phyloP scores from a whole-genome alignment of 2,113 vertebrate species.

The Passer montanus region DNA sequence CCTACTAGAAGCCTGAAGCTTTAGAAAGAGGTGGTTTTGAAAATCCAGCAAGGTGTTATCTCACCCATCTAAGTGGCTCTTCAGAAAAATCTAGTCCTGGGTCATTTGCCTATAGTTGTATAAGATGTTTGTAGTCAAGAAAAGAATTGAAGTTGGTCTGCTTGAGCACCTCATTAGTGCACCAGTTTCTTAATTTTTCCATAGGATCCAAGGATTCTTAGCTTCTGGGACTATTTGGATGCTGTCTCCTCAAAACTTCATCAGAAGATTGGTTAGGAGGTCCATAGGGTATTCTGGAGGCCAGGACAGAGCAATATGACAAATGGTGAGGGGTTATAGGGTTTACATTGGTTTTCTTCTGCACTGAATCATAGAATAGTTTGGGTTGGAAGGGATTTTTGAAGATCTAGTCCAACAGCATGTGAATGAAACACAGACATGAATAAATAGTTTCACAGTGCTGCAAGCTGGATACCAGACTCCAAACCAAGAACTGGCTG shows the following conservation, averaged over 20 bases:
- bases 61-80: neutral
- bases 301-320: neutral
- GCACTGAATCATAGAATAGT: neutral
- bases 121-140: neutral
- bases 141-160: neutral
- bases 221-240: neutral
- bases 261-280: neutral
- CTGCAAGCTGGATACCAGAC: neutral
- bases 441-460: neutral
- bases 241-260: neutral
- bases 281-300: neutral
- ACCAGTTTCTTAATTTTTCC: neutral
- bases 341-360: neutral
- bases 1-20: neutral
- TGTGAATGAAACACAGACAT: neutral
- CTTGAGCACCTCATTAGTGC: neutral
- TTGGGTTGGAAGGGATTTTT: neutral
- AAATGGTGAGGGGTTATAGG: neutral
- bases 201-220: neutral
- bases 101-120: neutral
- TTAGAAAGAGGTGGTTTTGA: neutral
- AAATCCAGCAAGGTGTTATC: neutral
- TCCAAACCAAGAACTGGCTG: neutral
- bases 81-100: neutral
- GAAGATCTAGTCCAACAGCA: neutral